Conservation (phyloP, 2,797 vertebrate genomes). For the Xerus rutilus region DNA sequence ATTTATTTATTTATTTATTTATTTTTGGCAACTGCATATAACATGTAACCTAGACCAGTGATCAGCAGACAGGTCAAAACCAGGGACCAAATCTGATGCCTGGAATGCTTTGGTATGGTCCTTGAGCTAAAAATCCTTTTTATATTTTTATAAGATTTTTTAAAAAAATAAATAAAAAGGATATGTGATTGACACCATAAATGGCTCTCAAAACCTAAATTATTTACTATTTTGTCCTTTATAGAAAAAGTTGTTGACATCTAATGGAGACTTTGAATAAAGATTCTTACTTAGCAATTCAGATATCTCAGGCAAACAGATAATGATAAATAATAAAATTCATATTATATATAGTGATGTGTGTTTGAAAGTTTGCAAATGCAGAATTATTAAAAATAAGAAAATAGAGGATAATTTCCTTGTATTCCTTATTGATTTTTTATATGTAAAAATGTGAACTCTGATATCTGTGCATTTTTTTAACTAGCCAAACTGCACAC, state of each 20-base stretch:
- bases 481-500: not conserved
- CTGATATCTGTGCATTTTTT: not conserved
- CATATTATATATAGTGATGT: not conserved
- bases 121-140: not conserved
- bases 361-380: not conserved
- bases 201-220: not conserved
- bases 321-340: not conserved
- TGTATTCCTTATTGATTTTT: not conserved
- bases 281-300: not conserved
- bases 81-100: not conserved
- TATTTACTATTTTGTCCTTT: not conserved
- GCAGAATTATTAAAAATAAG: not conserved
- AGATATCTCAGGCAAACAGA: not conserved
- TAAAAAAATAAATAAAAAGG: not conserved
- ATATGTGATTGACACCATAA: not conserved
- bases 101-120: not conserved
- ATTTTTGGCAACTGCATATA: not conserved
- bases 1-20: not conserved
- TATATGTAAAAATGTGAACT: not conserved
- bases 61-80: not conserved
- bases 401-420: not conserved
- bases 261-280: not conserved
- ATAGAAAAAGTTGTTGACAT: not conserved
- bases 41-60: not conserved
- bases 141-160: not conserved